Evolutionary conservation across 64 coral and sea anemone genomes (phyloP), one percentile per base, ranked within the genome.

Genomic region (Montipora capricornis): DNA sequence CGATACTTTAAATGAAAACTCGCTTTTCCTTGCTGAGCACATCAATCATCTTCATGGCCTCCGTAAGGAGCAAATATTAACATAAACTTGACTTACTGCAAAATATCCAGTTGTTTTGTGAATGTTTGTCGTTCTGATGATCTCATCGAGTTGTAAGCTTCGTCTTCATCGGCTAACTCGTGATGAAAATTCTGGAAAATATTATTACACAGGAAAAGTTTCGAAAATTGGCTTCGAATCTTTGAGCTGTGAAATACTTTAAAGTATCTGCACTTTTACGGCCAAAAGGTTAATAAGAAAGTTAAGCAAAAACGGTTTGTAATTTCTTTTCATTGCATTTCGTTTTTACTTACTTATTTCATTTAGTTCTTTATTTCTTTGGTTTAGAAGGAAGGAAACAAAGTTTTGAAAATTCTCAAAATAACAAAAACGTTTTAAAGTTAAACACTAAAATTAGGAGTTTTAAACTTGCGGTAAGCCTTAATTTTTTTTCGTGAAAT

Each of bases 161-260:
- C 97, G 29, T 98, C 97, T 3, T 94, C 87, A 12, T 98, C 97
- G 48, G 93, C 94, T 55, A 91, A 75, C 5, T 93, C 96, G 55
- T 91, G 76, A 52, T 79, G 78, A 22, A 79, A 94, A 79, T 77
- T 91, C 97, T 98, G 57, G 11, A 88, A 75, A 44, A 57, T 2
- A 81, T 19, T 16, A 68, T 10, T 71, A 12, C 20, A 57, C 8
- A 52, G n/a, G 51, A 8, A 73, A 4, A 76, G 49, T 74, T 17
- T 17, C 58, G n/a, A 22, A 11, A 37, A 49, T 61, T 66, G 6
- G 58, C 44, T 8, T 2, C 68, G 20, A 24, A 14, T 14, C 10
- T 71, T 71, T 5, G 17, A n/a, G 20, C 14, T 64, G 61, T 64
- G 3, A 3, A 55, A 55, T 29, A 29, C 1, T 29, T 29, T 29